Conservation (phyloP, 1,140 invertebrate species). For the Elymnias hypermnestra region DNA sequence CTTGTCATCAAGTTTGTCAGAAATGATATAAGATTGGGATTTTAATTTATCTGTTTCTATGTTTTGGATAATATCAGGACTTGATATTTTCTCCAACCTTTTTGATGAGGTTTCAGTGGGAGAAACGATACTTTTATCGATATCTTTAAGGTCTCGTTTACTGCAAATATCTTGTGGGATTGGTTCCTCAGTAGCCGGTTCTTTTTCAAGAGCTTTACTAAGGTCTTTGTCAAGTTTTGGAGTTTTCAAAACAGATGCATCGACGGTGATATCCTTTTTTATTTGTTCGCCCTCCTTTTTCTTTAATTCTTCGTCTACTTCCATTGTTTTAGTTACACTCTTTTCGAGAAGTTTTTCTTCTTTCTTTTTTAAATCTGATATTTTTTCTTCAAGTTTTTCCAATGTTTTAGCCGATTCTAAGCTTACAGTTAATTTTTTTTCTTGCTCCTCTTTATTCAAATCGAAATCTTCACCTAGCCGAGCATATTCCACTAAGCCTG, state of each 20-base stretch:
- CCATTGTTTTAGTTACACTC: conserved; percentile 15
- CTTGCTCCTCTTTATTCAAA: conserved; percentile 14
- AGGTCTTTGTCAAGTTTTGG: conserved; percentile 29
- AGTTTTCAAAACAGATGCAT: conserved; percentile 25
- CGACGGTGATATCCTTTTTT: conserved; percentile 33
- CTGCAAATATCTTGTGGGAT: too few relatives aligned
- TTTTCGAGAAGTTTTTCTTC: conserved; percentile 22
- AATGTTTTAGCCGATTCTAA: conserved; percentile 61
- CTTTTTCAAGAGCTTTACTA: conserved; percentile 51
- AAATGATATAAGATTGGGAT: conserved; percentile 31
- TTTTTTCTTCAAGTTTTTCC: conserved; percentile 65
- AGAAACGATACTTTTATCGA: not conserved
- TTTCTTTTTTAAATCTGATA: conserved; percentile 50
- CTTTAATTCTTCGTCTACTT: conserved; percentile 28
- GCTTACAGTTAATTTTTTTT: conserved; percentile 44
- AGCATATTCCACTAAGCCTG: conserved; percentile 9
- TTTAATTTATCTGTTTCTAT: conserved; percentile 7
- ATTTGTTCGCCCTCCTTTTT: conserved; percentile 1
- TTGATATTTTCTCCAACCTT: conserved; percentile 19
- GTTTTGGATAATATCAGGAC: conserved; percentile 36
- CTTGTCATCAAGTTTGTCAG: conserved; percentile 58
- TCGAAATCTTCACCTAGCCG: not conserved
- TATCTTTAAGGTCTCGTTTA: too few relatives aligned
- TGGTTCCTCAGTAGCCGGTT: conserved; percentile 31
- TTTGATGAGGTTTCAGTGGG: conserved; percentile 4